Evolutionary conservation across 2,888 invertebrate genomes (phyloP), one percentile per base, ranked within the genome.

Genomic region (Harmothoe impar): DNA sequence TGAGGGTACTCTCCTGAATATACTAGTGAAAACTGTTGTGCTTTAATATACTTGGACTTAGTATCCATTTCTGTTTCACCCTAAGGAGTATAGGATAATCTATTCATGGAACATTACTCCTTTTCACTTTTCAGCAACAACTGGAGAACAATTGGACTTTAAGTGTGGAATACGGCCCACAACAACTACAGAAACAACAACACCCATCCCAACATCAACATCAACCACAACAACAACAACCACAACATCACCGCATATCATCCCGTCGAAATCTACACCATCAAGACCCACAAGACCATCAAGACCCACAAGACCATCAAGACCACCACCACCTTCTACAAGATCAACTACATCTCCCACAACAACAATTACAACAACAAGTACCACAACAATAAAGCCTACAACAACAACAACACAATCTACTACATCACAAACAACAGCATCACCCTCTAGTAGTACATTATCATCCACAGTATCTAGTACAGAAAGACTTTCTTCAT

Each of bases 61-160:
- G 10, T 52, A 52, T 52, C 10, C 17, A 52, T 17, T 52, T 52
- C 10, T 52, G 17, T 52, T 15, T 52, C 54, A 52, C 12, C 54
- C 12, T 52, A 52, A 15, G 54, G 54, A 17, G 54, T 52, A 52
- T 52, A 17, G 10, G 10, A 52, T 52, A 52, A 17, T 52, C n/a
- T n/a, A n/a, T n/a, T n/a, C n/a, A n/a, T n/a, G n/a, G n/a, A n/a
- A n/a, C n/a, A n/a, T n/a, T n/a, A n/a, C n/a, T n/a, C n/a, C n/a
- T n/a, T n/a, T n/a, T n/a, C n/a, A n/a, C n/a, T n/a, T 86, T 86
- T 52, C 86, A 86, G 86, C 86, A 54, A 86, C 86, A 5, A 86
- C 86, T 0, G 86, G 86, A 29, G 86, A 86, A 56, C 86, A 25
- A 17, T 20, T 86, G 0, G 86, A 54, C 52, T 86, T 86, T 29